Evolutionary conservation across 2,888 invertebrate genomes (phyloP), one percentile per base, ranked within the genome.

Genomic region (Epicampocera succincta): DNA sequence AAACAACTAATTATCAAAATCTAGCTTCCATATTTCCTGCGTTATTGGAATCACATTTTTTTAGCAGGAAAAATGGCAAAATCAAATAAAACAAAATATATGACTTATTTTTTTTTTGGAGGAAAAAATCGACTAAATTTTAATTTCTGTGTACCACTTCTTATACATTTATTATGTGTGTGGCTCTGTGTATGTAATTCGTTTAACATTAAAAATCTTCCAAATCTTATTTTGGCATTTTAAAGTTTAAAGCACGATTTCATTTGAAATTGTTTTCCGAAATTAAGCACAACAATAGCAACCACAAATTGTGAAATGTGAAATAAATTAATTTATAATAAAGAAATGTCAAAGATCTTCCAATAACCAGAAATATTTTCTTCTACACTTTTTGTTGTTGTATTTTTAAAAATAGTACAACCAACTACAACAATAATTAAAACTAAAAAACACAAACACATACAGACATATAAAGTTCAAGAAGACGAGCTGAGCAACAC

Each of bases 321-420:
- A 54, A 44, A 61, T 38, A 61, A 79, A 68, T 56, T 69, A 42
- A 48, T 76, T 76, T 46, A 38, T 71, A 71, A 77, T 63, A 76
- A 77, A 72, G 76, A 81, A 81, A 81, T 77, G 81, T 81, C 81
- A 81, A 81, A 81, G 81, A 81, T 81, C 81, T 77, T 56, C 66
- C 21, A 71, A 76, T 63, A 76, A 76, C 76, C 80, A 76, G 80
- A 76, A 54, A 75, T n/a, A n/a, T n/a, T n/a, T n/a, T n/a, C n/a
- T n/a, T n/a, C n/a, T n/a, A n/a, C 52, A 71, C 6, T 15, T 54
- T 17, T 61, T 72, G 13, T 50, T 40, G 3, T 1, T 25, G 21
- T 40, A 13, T n/a, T n/a, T 5, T 54, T 69, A 60, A 69, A 77
- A 56, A 69, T 63, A 76, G 68, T 69, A 40, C 58, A 61, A 52